phyloP scores from a whole-genome alignment of 2,888 invertebrate genomes.

The Hesperia comma region DNA sequence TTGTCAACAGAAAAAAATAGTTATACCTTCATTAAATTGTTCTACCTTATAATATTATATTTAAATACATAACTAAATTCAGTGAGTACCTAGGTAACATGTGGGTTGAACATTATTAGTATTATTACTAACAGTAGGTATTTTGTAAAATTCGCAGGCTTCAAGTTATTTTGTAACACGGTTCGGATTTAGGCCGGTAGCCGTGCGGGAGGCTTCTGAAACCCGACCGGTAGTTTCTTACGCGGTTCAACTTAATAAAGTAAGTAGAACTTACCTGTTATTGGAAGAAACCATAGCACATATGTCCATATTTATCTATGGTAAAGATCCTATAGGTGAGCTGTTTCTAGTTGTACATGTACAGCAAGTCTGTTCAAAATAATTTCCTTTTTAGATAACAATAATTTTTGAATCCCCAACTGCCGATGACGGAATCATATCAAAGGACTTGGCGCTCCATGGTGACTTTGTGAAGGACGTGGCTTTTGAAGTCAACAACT shows the following conservation, averaged over 20 bases:
- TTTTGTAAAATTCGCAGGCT: conserved; percentile 84
- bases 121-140: too few relatives aligned
- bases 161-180: conserved; percentile 95
- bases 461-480: conserved; percentile 99
- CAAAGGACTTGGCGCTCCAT: conserved; percentile 90
- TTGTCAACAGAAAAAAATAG: too few relatives aligned
- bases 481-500: conserved; percentile 95
- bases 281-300: too few relatives aligned
- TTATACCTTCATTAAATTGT: too few relatives aligned
- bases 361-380: too few relatives aligned
- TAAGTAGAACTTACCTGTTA: conserved; percentile 58
- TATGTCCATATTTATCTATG: too few relatives aligned
- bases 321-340: too few relatives aligned
- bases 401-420: conserved; percentile 97
- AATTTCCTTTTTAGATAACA: conserved; percentile 89
- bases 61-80: too few relatives aligned
- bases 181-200: conserved; percentile 95
- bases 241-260: conserved; percentile 94
- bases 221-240: conserved; percentile 90
- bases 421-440: conserved; percentile 85
- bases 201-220: conserved; percentile 94
- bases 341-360: not conserved
- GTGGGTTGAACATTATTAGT: too few relatives aligned
- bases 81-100: too few relatives aligned
- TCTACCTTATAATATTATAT: too few relatives aligned